phyloP scores from a whole-genome alignment of 2,797 vertebrate species.

The Pseudochirops corinnae region DNA sequence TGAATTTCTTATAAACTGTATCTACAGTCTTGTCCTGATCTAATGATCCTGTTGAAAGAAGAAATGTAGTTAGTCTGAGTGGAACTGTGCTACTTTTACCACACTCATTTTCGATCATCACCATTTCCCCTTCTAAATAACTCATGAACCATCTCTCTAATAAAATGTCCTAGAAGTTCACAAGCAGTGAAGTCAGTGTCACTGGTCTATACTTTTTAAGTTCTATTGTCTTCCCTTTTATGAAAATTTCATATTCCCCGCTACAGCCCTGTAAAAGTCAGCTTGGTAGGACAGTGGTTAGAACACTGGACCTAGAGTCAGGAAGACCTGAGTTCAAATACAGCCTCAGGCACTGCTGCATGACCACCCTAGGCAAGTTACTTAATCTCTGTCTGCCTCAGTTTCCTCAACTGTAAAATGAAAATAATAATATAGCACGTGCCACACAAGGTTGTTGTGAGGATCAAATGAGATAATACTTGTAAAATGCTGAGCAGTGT shows the following conservation, averaged over 20 bases:
- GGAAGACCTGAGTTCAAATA: neutral
- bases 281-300: neutral
- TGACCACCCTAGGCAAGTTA: neutral
- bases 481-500: neutral
- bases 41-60: neutral
- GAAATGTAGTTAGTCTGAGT: neutral
- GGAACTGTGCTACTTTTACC: neutral
- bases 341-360: neutral
- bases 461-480: neutral
- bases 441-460: neutral
- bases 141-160: neutral
- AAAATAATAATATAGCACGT: neutral
- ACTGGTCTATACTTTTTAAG: neutral
- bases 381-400: neutral
- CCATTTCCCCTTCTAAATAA: neutral
- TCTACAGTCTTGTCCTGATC: neutral
- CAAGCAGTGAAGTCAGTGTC: neutral
- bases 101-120: neutral
- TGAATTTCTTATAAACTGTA: neutral
- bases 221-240: neutral
- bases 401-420: neutral
- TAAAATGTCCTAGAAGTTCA: neutral
- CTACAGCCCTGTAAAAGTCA: neutral
- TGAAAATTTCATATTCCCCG: neutral
- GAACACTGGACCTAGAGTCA: neutral